Conservation (phyloP, 1,140 invertebrate species). For the Probaryconus sp. region DNA sequence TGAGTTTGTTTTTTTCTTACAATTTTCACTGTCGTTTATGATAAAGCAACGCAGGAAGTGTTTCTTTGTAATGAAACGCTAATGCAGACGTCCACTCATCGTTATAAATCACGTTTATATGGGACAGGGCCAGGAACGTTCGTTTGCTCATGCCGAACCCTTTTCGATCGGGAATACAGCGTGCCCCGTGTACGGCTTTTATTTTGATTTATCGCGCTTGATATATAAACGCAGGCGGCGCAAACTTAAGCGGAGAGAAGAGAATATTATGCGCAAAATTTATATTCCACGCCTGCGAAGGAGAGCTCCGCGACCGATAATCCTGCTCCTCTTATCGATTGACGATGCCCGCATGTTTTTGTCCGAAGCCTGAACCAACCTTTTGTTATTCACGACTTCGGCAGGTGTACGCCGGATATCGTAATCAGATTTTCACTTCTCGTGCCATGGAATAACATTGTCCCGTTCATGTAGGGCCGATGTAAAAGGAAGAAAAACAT, state of each 20-base stretch:
- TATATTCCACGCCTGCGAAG: conserved; percentile 58
- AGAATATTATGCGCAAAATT: conserved; percentile 58
- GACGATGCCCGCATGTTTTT: conserved; percentile 43
- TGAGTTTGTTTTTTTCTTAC: too few species aligned
- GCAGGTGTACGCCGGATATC: conserved; percentile 31
- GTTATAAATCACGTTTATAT: conserved; percentile 55
- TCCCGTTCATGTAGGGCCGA: too few species aligned
- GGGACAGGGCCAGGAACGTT: conserved; percentile 36
- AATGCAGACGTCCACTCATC: conserved; percentile 58
- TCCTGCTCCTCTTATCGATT: conserved; percentile 41
- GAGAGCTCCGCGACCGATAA: conserved; percentile 48
- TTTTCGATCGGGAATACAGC: conserved; percentile 45
- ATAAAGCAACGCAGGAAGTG: conserved; percentile 23
- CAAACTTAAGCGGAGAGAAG: conserved; percentile 41
- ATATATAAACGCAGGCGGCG: conserved; percentile 54
- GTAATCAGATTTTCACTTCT: conserved; percentile 41
- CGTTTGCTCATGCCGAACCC: conserved; percentile 51
- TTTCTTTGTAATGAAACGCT: conserved; percentile 57
- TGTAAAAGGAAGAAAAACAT: conserved; percentile 5
- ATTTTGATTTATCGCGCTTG: conserved; percentile 59
- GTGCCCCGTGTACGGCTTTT: conserved; percentile 47
- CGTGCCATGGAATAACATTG: conserved; percentile 27
- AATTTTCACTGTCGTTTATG: neutral
- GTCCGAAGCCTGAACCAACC: conserved; percentile 15
- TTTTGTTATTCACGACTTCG: conserved; percentile 41